phyloP scores from a whole-genome alignment of 2,113 vertebrate genomes.

The Apus apus region DNA sequence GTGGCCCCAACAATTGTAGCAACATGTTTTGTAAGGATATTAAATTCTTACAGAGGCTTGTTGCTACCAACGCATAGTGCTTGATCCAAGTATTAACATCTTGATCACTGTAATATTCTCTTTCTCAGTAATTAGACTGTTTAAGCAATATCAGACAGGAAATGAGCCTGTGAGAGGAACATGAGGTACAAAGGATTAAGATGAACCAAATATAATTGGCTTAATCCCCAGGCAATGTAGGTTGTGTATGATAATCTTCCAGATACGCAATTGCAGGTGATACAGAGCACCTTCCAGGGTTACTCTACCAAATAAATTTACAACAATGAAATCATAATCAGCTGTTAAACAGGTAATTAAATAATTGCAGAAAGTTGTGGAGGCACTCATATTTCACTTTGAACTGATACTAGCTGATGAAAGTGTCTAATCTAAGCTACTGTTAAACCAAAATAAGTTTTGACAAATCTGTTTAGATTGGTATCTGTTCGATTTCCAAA shows the following conservation, averaged over 20 bases:
- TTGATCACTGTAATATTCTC: background rate
- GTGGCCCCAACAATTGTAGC: background rate
- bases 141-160: conserved; percentile 33
- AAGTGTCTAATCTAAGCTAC: background rate
- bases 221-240: background rate
- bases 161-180: background rate
- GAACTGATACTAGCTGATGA: background rate
- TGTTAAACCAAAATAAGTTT: background rate
- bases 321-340: background rate
- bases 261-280: background rate
- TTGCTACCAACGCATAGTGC: background rate
- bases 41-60: background rate
- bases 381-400: background rate
- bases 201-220: background rate
- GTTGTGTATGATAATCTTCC: background rate
- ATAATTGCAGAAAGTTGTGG: background rate
- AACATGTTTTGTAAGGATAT: background rate
- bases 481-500: background rate
- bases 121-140: conserved; percentile 2
- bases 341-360: background rate
- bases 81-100: background rate
- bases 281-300: background rate
- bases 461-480: background rate
- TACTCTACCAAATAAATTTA: background rate
- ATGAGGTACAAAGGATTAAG: background rate